Base-by-base conservation (phyloP, 2,888 invertebrate genomes). In the Cosmia pyralina region DNA sequence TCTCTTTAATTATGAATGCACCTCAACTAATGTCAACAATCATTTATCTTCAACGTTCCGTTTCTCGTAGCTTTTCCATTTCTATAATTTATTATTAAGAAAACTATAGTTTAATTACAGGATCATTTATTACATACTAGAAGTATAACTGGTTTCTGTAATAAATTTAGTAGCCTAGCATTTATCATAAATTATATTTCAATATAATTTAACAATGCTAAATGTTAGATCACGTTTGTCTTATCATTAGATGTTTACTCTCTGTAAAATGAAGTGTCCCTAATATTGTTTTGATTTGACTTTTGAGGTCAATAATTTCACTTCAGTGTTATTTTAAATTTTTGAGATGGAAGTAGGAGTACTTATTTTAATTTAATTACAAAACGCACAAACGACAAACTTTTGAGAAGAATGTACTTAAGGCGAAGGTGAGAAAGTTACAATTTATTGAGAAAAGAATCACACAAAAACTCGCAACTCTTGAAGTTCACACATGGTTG, bases 361-460 rank as follows among this genome's bases (percentile, higher is more conserved):
- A 69, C 46, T 59, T 48, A 55, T 44, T 57, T 69, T 77, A 65
- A 64, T 78, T 69, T 48, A 74, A 22, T 77, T 59, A 59, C 57
- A 63, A 69, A 63, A 48, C n/a, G n/a, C 62, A 71, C 10, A 68
- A 19, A 46, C 52, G 5, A 22, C 22, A 13, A 50, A 10, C 41
- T 67, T 55, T 65, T 68, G 41, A 15, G 63, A 71, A 79, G n/a
- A 80, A 93, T 93, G 93, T 91, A 88, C 86, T 80, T 93, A 58
- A 89, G 91, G 75, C 88, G 93, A 84, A 93, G 91, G 93, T 93
- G 82, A 64, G 63, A 44, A 34, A 59, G 17, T 11, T 44, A 48
- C 5, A 34, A 48, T 44, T 48, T 52, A 13, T 15, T 13, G 6
- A 52, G 7, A 22, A 41, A 38, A 50, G 28, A 69, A 22, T 48